Conservation (phyloP, 37 sponge, comb jelly and placozoan species). For the Beroe forskalii region DNA sequence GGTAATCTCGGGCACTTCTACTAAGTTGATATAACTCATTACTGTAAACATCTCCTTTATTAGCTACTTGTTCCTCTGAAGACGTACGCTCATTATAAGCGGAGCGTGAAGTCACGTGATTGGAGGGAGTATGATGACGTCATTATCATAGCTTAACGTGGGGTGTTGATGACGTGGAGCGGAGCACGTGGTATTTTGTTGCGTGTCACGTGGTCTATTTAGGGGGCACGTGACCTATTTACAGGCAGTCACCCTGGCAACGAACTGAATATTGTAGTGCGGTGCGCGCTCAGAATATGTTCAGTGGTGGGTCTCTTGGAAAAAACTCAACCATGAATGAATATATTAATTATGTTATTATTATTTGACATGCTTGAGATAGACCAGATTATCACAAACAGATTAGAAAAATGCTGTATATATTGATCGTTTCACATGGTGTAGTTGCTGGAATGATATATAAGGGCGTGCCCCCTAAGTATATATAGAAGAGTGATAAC, state of each 20-base stretch:
- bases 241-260: neutral
- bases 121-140: too few relatives aligned
- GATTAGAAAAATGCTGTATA: neutral
- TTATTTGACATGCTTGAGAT: neutral
- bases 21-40: constrained; percentile 31
- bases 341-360: too few relatives aligned
- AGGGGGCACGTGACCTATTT: neutral
- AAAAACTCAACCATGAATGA: neutral
- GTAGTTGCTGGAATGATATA: too few relatives aligned
- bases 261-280: neutral
- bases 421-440: neutral
- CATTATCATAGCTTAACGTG: too few relatives aligned
- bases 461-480: too few relatives aligned
- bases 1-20: constrained; percentile 3
- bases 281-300: too few relatives aligned
- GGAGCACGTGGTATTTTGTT: too few relatives aligned
- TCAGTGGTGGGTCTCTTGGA: neutral
- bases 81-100: neutral
- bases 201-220: neutral
- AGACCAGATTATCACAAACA: neutral
- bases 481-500: too few relatives aligned
- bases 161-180: too few relatives aligned
- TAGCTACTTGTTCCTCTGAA: neutral
- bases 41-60: neutral
- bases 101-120: neutral